A percentile compares a stretch with the other conserved stretches of the same genome.
These are phyloP conservation scores for Hucho hucho DNA, from an alignment of 2,113 vertebrate species.

Conservation along the genomic window DNA sequence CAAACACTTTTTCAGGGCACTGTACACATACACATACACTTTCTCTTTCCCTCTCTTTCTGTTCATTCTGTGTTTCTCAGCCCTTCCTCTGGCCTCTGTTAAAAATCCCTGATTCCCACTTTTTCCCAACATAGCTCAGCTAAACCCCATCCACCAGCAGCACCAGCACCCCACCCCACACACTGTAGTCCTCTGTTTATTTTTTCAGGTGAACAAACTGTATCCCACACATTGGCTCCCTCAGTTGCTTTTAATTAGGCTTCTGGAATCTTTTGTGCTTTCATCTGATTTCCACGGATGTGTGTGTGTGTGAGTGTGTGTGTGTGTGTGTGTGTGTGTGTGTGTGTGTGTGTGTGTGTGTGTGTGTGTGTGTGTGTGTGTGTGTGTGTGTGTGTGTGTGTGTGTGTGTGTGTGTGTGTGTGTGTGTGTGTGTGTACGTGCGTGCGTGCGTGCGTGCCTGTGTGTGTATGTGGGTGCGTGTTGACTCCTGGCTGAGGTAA, in stretches of 20 bases:
- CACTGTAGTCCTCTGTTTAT: constrained; percentile 80
- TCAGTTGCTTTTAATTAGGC: constrained; percentile 94
- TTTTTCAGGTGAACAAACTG: constrained; percentile 93
- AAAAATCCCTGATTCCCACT: constrained; percentile 65
- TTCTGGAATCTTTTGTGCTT: constrained; percentile 80
- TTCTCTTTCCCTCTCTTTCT: constrained; percentile 21
- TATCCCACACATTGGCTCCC: constrained; percentile 82
- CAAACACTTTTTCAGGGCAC: too few species aligned
- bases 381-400: constrained; percentile 14
- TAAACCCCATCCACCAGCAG: constrained; percentile 33
- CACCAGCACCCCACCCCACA: constrained; percentile 48
- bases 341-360: background rate
- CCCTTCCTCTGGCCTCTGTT: constrained; percentile 77
- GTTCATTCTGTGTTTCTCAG: constrained; percentile 27
- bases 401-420: constrained; percentile 17
- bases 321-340: constrained; percentile 5
- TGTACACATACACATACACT: background rate
- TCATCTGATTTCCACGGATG: constrained; percentile 8
- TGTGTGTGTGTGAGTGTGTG: background rate
- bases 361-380: constrained; percentile 10
- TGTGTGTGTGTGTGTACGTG: background rate
- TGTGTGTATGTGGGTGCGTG: background rate
- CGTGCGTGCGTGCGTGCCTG: constrained; percentile 23
- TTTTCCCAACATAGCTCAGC: constrained; percentile 73
- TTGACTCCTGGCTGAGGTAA: background rate